These are phyloP conservation scores for Phenganax stokvisi DNA, from an alignment of 92 coral and sea anemone genomes.

Conservation along the genomic window DNA sequence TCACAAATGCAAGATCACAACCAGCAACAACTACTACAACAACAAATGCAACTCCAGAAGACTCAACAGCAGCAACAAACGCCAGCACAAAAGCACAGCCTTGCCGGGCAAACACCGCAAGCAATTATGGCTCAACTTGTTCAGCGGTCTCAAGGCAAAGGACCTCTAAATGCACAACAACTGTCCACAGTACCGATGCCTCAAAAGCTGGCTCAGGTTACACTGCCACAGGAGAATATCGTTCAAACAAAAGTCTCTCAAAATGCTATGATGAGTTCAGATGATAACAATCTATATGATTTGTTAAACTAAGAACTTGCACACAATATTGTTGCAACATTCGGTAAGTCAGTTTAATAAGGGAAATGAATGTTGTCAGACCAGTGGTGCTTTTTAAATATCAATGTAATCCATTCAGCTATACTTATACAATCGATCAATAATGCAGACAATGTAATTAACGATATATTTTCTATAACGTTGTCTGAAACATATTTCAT, in stretches of 20 bases:
- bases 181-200: conserved; percentile 25
- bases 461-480: not conserved
- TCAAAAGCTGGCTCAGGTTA: conserved; percentile 18
- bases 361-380: no score
- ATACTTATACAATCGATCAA: not conserved
- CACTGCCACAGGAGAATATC: conserved; percentile 7
- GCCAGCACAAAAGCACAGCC: not conserved
- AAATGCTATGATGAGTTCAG: not conserved
- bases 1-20: no score
- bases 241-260: conserved; percentile 4
- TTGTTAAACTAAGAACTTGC: not conserved
- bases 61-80: not conserved
- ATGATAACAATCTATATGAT: conserved; percentile 7
- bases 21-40: not conserved
- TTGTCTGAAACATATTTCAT: not conserved
- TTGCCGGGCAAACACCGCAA: not conserved
- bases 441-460: not conserved
- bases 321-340: no score
- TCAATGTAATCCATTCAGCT: conserved; percentile 5
- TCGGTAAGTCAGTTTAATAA: no score
- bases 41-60: not conserved
- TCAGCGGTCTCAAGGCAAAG: conserved; percentile 11
- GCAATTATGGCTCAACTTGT: conserved; percentile 1
- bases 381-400: not conserved
- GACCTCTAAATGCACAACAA: conserved; percentile 18